These are phyloP conservation scores for Lagocephalus sceleratus DNA, from an alignment of 2,797 vertebrate species.

Conservation along the genomic window DNA sequence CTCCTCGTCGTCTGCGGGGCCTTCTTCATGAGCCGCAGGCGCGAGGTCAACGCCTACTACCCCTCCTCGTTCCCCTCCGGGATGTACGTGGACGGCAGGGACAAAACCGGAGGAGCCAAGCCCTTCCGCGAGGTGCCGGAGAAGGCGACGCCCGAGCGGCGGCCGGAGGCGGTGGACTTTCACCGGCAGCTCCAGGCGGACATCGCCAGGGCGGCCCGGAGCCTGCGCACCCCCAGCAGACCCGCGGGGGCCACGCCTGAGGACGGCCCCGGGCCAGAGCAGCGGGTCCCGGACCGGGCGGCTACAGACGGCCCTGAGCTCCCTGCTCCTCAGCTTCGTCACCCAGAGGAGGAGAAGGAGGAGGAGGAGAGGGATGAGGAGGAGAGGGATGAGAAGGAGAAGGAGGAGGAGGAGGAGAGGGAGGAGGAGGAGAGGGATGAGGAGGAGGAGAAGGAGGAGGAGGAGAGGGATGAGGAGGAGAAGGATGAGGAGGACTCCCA, in stretches of 20 bases:
- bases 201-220: conserved; percentile 85
- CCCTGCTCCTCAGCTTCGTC: conserved; percentile 25
- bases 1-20: conserved; percentile 82
- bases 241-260: conserved; percentile 34
- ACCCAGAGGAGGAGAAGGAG: conserved; percentile 16
- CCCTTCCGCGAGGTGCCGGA: conserved; percentile 84
- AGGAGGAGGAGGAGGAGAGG: conserved; percentile 24
- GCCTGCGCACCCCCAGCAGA: conserved; percentile 81
- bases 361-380: conserved; percentile 15
- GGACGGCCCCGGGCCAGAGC: conserved; percentile 21
- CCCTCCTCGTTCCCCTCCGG: conserved; percentile 88
- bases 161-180: conserved; percentile 71
- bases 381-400: conserved; percentile 25
- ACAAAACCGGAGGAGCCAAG: conserved; percentile 79
- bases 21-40: conserved; percentile 79
- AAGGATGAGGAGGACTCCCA: conserved; percentile 28
- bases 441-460: conserved; percentile 16
- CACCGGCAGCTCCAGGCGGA: conserved; percentile 85
- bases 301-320: conserved; percentile 16
- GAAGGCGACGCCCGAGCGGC: conserved; percentile 44
- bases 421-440: conserved; percentile 15
- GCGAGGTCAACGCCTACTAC: conserved; percentile 88
- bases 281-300: conserved; percentile 32
- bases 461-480: conserved; percentile 20
- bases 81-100: conserved; percentile 89